Conservation (phyloP, 2,888 invertebrate genomes). For the Subacronicta megacephala region DNA sequence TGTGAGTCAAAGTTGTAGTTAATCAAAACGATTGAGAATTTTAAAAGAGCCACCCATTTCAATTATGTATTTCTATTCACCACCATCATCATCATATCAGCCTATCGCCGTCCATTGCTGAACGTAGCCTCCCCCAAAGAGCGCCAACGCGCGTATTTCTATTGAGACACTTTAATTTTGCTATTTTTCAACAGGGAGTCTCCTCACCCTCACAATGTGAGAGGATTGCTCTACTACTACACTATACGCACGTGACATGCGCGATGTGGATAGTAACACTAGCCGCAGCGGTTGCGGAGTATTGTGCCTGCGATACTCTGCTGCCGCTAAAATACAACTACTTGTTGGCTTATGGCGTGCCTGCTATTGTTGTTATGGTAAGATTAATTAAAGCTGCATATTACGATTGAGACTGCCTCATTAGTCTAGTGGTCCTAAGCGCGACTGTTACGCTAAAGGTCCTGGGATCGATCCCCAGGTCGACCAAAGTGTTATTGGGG, state of each 20-base stretch:
- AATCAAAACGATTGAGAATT: too few species aligned
- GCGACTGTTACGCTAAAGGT: too few species aligned
- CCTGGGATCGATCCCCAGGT: too few species aligned
- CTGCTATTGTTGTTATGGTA: conserved; percentile 92
- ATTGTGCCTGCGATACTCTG: conserved; percentile 90
- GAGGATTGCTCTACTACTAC: conserved; percentile 91
- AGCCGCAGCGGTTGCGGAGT: conserved; percentile 85
- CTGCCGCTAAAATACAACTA: conserved; percentile 90
- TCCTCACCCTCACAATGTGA: conserved; percentile 91
- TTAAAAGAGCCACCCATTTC: too few species aligned
- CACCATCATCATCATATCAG: too few species aligned
- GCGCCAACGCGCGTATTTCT: too few species aligned
- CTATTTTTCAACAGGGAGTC: conserved; percentile 86
- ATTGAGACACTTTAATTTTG: not conserved
- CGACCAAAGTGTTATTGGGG: too few species aligned
- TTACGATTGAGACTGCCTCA: not conserved
- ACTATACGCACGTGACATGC: conserved; percentile 92
- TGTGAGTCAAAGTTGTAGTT: too few species aligned
- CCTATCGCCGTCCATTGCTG: too few species aligned
- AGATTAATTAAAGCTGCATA: conserved; percentile 61
- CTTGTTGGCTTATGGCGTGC: conserved; percentile 90
- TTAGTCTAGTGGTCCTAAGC: too few species aligned
- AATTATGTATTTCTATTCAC: too few species aligned
- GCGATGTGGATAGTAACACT: conserved; percentile 92
- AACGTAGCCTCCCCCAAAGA: too few species aligned